Evolutionary conservation across 2,797 vertebrate genomes (phyloP), one percentile per base, ranked within the genome.

Genomic region (Garrulus glandarius): DNA sequence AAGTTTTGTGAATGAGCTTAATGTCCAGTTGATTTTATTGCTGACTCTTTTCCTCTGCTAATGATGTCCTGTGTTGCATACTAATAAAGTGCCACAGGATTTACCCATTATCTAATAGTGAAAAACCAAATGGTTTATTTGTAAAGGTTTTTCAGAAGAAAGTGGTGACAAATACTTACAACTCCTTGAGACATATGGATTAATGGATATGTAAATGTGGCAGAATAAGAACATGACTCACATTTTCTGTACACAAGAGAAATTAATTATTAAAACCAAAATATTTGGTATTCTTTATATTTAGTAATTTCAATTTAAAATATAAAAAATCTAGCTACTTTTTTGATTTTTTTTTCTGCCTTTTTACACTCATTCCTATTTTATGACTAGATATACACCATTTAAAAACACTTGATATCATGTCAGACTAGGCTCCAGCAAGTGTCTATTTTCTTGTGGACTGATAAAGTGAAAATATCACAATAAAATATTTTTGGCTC

Each of bases 1-100:
- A 84, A 92, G 87, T 96, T 92, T 94, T 84, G 71, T 91, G 93
- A 97, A 96, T 43, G 92, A 92, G 92, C 80, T 97, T 95, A 96
- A 97, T 95, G 86, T 96, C 84, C 76, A 88, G 50, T 12, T 79
- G 81, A 95, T 94, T 97, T 97, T 97, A 93, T 65, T 96, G 83
- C 76, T 83, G 68, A 87, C 72, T 86, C 44, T 52, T 93, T 96
- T 83, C n/a, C 72, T 94, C 36, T 87, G 57, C 72, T 96, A 96
- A 94, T 78, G 84, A 89, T 89, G 72, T 61, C 91, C 76, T 85
- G 59, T 83, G 87, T 65, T 84, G 64, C 50, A 50, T 56, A 46
- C 36, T 53, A 47, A 36, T 65, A 44, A 70, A 92, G 83, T 83
- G 53, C 36, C 60, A 78, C 43, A 91, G 76, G 76, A 78, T 81